Evolutionary conservation across 2,888 invertebrate species (phyloP).

Genomic region (Sinotaia quadrata): DNA sequence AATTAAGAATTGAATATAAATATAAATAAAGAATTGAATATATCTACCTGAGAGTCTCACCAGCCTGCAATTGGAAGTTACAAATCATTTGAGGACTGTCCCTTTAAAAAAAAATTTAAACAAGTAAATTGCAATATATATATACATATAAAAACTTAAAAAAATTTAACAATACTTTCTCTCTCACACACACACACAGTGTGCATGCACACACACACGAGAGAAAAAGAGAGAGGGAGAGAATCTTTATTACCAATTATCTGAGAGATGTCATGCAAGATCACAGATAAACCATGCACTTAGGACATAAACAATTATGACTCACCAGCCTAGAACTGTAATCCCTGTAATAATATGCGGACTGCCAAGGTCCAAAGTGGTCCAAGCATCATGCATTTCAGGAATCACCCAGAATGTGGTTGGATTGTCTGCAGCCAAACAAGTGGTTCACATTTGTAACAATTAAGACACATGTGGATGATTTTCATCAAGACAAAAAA

Average conservation of each 20-base stretch:
- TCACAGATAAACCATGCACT: too few species aligned
- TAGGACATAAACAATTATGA: constrained; percentile 8
- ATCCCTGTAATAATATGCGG: constrained; percentile 60
- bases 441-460: too few species aligned
- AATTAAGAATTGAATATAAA: background rate
- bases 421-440: constrained; percentile 48
- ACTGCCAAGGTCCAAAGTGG: constrained; percentile 55
- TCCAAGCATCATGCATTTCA: constrained; percentile 60
- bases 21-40: background rate
- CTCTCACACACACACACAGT: background rate
- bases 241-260: too few species aligned
- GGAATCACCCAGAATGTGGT: constrained; percentile 61
- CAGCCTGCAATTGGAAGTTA: constrained; percentile 57
- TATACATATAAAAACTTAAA: background rate
- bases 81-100: constrained; percentile 61
- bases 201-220: too few species aligned
- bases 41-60: constrained; percentile 51
- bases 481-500: too few species aligned
- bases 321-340: constrained; percentile 62
- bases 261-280: background rate
- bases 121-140: too few species aligned
- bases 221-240: too few species aligned
- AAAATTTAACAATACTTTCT: background rate
- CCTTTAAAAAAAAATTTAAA: too few species aligned
- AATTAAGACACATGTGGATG: too few species aligned